A percentile compares a stretch with the other conserved stretches of the same genome.
These are phyloP conservation scores for Athene cunicularia DNA, from an alignment of 2,113 vertebrate genomes.

Conservation along the genomic window DNA sequence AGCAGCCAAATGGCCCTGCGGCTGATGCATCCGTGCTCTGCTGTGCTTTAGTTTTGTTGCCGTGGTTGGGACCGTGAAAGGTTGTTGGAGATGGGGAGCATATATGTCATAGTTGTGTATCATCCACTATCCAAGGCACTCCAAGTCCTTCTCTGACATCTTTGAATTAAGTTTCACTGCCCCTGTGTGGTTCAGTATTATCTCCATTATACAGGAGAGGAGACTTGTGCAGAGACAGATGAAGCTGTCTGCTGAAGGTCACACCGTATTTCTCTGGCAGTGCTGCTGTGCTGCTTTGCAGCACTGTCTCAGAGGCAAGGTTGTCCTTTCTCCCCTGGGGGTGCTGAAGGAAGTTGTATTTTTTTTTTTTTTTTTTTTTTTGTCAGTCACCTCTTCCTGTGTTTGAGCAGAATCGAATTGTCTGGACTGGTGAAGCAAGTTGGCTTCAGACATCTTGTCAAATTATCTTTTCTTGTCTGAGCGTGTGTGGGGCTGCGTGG, in stretches of 20 bases:
- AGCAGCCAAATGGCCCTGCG: background rate
- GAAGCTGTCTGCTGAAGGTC: background rate
- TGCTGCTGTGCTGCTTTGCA: background rate
- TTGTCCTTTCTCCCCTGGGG: background rate
- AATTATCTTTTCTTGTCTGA: background rate
- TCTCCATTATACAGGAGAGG: background rate
- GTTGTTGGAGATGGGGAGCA: background rate
- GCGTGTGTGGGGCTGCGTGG: fast-evolving
- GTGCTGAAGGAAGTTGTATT: background rate
- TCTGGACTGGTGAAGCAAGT: background rate
- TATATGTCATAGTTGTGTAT: fast-evolving
- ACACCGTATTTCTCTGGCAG: background rate
- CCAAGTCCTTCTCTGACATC: background rate
- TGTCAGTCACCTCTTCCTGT: background rate
- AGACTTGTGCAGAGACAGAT: background rate
- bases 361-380: background rate
- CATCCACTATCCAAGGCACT: fast-evolving
- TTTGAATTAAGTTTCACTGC: background rate
- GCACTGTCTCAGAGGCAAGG: background rate
- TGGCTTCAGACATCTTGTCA: background rate
- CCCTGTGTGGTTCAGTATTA: background rate
- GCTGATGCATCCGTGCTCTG: fast-evolving
- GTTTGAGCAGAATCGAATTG: background rate
- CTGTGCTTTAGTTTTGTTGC: background rate
- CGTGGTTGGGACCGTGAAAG: background rate